Evolutionary conservation across 2,113 vertebrate species (phyloP), one percentile per base, ranked within the genome.

Genomic region (Aspidoscelis tigris): DNA sequence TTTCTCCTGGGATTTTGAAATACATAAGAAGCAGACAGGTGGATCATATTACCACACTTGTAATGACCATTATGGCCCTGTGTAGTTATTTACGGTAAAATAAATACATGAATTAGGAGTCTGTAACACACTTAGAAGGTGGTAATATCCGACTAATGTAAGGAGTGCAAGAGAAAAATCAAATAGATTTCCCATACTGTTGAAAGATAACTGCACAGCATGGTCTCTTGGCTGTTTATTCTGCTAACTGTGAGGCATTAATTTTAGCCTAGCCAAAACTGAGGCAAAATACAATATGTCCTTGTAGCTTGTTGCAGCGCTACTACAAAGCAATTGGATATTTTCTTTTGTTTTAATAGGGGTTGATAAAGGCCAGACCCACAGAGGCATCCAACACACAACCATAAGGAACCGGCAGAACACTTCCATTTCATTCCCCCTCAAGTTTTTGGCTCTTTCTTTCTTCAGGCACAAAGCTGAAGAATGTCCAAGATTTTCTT

Each of bases 211-310:
- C 74, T 14, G 24, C 75, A 78, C 66, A 61, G 75, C 75, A 78
- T 84, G 50, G 47, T 70, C 75, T 43, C 75, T 21, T 10, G 24
- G 66, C 44, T 77, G 82, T 84, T 84, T 77, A 84, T 58, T 33
- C 33, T 71, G 55, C 24, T 70, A 84, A 77, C 82, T 44, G 82
- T 4, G 75, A 78, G 65, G 22, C 50, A 47, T 84, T 69, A 83
- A 83, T 83, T 84, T 84, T 78, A 84, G 77, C 82, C 39, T 58
- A 84, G 75, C 39, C 33, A 26, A 76, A 70, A 73, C 20, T 24
- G 47, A 76, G n/a, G 16, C 33, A 50, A 65, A 66, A 66, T 21
- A 7, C 50, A 44, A 44, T 33, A 47, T 72, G 26, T 44, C 83
- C 55, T 84, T 78, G 66, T 12, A 71, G 50, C 26, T 50, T 44